Conservation (phyloP, 2,888 invertebrate species). For the Lymantria monacha region DNA sequence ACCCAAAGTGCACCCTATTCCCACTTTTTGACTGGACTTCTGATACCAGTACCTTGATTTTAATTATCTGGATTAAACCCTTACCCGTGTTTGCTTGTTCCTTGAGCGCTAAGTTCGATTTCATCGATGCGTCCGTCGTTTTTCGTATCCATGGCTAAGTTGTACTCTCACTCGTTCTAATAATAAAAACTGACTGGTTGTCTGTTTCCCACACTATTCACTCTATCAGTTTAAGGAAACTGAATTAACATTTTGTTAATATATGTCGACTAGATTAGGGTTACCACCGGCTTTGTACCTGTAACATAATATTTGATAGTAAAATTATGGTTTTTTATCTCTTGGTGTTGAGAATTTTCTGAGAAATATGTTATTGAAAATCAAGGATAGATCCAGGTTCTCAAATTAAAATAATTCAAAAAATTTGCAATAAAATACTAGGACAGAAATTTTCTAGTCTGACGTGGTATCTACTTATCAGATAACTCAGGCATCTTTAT, state of each 20-base stretch:
- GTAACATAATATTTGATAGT: constrained; percentile 34
- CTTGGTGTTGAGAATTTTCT: too few relatives aligned
- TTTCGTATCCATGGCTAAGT: constrained; percentile 65
- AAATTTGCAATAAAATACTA: too few relatives aligned
- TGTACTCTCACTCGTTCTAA: constrained; percentile 32
- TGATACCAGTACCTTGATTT: too few relatives aligned
- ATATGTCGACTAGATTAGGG: constrained; percentile 56
- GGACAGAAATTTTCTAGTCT: too few relatives aligned
- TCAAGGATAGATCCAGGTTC: too few relatives aligned
- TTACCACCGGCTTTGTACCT: constrained; percentile 50
- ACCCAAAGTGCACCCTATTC: too few relatives aligned
- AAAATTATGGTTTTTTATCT: too few relatives aligned
- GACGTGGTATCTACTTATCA: too few relatives aligned
- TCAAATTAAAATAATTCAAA: too few relatives aligned
- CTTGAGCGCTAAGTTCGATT: constrained; percentile 73
- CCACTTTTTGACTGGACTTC: too few relatives aligned
- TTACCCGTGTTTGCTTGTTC: constrained; percentile 65
- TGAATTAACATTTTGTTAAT: constrained; percentile 69
- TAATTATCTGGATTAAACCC: constrained; percentile 9
- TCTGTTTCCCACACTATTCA: constrained; percentile 34
- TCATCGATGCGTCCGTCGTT: constrained; percentile 62
- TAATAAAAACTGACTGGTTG: constrained; percentile 26
- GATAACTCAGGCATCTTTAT: too few relatives aligned
- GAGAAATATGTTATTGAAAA: too few relatives aligned
- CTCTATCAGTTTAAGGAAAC: constrained; percentile 46